Base-by-base conservation (phyloP, 2,797 vertebrate genomes). In the Danionella dracula region DNA sequence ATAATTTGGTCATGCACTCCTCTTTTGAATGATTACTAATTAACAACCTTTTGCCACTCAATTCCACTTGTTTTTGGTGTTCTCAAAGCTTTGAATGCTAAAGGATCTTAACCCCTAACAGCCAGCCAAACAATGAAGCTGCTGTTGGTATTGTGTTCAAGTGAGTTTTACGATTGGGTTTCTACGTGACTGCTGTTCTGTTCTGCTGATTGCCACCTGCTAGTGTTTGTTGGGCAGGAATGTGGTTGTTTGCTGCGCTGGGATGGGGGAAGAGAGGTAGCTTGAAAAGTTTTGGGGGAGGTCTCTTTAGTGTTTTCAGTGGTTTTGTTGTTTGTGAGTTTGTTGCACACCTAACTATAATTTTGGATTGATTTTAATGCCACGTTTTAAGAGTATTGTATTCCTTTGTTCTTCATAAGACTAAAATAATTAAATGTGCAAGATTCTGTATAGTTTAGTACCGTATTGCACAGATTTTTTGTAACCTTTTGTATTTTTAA, bases 171-270 rank as follows among this genome's bases (percentile, higher is more conserved):
- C 58, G 68, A 74, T 23, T 23, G 16, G 32, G 49, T 66, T 59
- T 76, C 35, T 56, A 15, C 35, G 16, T 58, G 42, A 70, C 71
- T 73, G 73, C 76, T 76, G 74, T 58, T 66, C 71, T 66, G 56
- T 60, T 57, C 38, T 41, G 74, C 69, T 76, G 76, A 78, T 76
- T 49, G 32, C 71, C 76, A 78, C 76, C 76, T 78, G 76, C 74
- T 71, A 72, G 64, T 64, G 38, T 74, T 68, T 53, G 57, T 64
- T 27, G 42, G 66, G 34, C 48, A 55, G 34, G 45, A 41, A 71
- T 63, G 60, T 74, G 68, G 66, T 71, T 69, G 61, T 71, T 62
- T 66, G 65, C 19, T 15, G 40, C 7, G 12, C 17, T 23, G 19
- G 31, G 38, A 35, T 37, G 31, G 71, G 65, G 70, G 71, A 56